phyloP scores from a whole-genome alignment of 2,113 vertebrate species.

The Ceyx cyanopectus region DNA sequence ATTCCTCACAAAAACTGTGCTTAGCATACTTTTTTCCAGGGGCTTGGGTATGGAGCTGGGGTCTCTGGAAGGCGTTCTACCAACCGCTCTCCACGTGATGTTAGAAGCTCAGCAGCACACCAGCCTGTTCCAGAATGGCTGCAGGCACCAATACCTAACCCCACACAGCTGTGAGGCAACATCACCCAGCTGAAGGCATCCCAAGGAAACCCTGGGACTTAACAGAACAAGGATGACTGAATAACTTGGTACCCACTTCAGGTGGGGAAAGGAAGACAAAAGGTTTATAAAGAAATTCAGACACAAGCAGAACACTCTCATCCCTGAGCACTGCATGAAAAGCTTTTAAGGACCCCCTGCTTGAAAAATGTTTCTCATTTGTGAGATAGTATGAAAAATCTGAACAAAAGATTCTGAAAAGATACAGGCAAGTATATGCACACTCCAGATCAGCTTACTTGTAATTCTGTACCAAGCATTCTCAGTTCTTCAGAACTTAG shows the following conservation, averaged over 20 bases:
- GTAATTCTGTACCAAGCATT: background rate
- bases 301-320: background rate
- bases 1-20: background rate
- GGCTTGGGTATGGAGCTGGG: too few species aligned
- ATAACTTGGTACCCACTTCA: background rate
- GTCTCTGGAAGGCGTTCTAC: background rate
- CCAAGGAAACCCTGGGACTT: background rate
- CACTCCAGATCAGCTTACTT: background rate
- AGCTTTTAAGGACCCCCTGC: background rate
- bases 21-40: background rate
- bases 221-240: background rate
- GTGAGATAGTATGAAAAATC: background rate
- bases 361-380: background rate
- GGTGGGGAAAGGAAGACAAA: background rate
- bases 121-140: background rate
- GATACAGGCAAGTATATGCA: background rate
- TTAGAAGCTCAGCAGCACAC: background rate
- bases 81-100: background rate
- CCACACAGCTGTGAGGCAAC: background rate
- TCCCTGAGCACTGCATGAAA: background rate
- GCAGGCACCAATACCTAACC: background rate
- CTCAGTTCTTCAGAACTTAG: background rate
- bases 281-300: background rate
- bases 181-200: background rate
- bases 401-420: slow-evolving; percentile 10